These are phyloP conservation scores for Osedax frankpressi DNA, from an alignment of 2,888 invertebrate species.

Conservation along the genomic window DNA sequence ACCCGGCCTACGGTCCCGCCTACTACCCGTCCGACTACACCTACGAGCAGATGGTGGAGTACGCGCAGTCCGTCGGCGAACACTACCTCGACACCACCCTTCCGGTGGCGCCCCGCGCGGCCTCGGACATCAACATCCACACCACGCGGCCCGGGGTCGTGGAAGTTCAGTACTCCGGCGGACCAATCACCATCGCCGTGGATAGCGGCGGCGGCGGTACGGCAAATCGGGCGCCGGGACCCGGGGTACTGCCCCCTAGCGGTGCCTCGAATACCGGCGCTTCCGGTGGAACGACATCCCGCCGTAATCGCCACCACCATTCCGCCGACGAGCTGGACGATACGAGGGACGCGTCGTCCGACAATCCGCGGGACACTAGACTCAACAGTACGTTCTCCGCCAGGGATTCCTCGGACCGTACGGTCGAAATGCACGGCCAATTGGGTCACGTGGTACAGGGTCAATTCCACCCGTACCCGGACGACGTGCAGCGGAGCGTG, in stretches of 20 bases:
- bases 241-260: background rate
- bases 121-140: slow-evolving; percentile 22
- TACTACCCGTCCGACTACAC: background rate
- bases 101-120: slow-evolving; percentile 25
- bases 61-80: background rate
- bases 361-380: background rate
- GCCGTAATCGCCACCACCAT: background rate
- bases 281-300: background rate
- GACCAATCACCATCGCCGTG: slow-evolving; percentile 29
- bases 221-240: background rate
- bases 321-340: background rate
- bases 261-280: background rate
- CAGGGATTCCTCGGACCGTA: background rate
- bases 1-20: background rate
- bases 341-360: background rate
- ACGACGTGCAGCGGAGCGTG: background rate
- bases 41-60: background rate
- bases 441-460: slow-evolving; percentile 8
- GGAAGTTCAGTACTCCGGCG: slow-evolving; percentile 28
- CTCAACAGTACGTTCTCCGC: background rate
- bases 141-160: slow-evolving; percentile 27
- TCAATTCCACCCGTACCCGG: slow-evolving; percentile 1
- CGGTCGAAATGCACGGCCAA: background rate
- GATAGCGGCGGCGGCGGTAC: slow-evolving; percentile 28
- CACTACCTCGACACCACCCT: slow-evolving; percentile 18